Percentiles rank a stretch among this genome's conserved stretches.
Conservation (phyloP, 2,888 invertebrate species). For the Drosophila nr. medialis region DNA sequence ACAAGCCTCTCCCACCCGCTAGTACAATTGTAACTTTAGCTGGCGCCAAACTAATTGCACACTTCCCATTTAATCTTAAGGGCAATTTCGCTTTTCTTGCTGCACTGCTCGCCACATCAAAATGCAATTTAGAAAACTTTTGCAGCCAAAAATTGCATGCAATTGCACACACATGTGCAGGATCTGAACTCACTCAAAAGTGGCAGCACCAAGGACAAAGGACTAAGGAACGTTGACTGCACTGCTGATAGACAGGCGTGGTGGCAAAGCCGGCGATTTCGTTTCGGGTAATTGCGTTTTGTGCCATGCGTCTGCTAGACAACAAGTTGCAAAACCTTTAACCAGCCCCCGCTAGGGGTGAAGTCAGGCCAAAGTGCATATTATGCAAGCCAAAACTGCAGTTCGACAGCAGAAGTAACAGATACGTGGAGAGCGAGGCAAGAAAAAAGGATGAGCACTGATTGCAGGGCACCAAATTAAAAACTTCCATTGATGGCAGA, state of each 20-base stretch:
- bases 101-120: slow-evolving; percentile 18
- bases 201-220: slow-evolving; percentile 30
- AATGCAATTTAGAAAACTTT: slow-evolving; percentile 73
- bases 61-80: slow-evolving; percentile 73
- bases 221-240: slow-evolving; percentile 36
- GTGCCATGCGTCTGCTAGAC: slow-evolving; percentile 46
- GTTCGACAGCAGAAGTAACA: slow-evolving; percentile 27
- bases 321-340: slow-evolving; percentile 54
- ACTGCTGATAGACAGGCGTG: slow-evolving; percentile 21
- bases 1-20: neutral
- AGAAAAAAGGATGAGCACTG: slow-evolving; percentile 20
- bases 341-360: slow-evolving; percentile 50
- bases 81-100: slow-evolving; percentile 67
- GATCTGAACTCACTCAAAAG: slow-evolving; percentile 31
- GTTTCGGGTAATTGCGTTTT: slow-evolving; percentile 73
- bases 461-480: slow-evolving; percentile 68
- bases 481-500: slow-evolving; percentile 74
- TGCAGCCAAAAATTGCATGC: slow-evolving; percentile 69
- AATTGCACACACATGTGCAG: slow-evolving; percentile 64
- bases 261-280: slow-evolving; percentile 43
- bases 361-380: slow-evolving; percentile 66
- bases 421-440: slow-evolving; percentile 3
- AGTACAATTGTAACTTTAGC: slow-evolving; percentile 1
- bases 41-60: slow-evolving; percentile 63
- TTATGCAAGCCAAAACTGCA: slow-evolving; percentile 78